These are phyloP conservation scores for Drosophila pseudoobscura DNA, from an alignment of 1,140 invertebrate species.

Conservation along the genomic window DNA sequence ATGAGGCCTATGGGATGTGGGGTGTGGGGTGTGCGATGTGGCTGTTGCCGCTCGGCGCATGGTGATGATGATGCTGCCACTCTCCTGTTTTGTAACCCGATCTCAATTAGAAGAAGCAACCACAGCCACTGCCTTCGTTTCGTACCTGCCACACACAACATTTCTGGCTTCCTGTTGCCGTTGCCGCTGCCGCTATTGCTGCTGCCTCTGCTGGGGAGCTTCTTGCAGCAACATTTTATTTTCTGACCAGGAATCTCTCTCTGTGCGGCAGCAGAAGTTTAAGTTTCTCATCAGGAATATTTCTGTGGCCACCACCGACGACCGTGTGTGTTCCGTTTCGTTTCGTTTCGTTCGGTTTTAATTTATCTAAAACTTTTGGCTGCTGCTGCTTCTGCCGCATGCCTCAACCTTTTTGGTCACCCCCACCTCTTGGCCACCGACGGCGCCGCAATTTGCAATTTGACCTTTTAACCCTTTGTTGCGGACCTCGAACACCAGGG, in stretches of 20 bases:
- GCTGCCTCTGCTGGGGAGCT: slow-evolving; percentile 30
- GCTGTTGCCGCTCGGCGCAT: too few relatives aligned
- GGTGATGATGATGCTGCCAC: too few relatives aligned
- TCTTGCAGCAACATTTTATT: slow-evolving; percentile 53
- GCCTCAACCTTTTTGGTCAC: background rate
- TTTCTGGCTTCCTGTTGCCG: slow-evolving; percentile 42
- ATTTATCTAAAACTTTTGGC: slow-evolving; percentile 70
- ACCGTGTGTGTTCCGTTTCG: slow-evolving; percentile 32
- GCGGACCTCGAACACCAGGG: slow-evolving; percentile 17
- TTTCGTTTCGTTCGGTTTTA: slow-evolving; percentile 53
- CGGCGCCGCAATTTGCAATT: slow-evolving; percentile 67
- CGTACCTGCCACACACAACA: background rate
- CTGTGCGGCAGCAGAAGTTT: slow-evolving; percentile 14
- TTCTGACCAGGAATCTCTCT: slow-evolving; percentile 46
- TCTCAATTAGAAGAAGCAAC: slow-evolving; percentile 69
- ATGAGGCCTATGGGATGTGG: too few relatives aligned
- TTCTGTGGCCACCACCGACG: slow-evolving; percentile 37
- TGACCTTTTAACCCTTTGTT: slow-evolving; percentile 75
- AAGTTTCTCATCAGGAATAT: slow-evolving; percentile 28
- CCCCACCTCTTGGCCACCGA: background rate
- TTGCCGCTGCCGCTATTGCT: background rate
- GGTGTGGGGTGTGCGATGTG: too few relatives aligned
- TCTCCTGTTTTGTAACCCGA: slow-evolving; percentile 41
- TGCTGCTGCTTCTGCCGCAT: slow-evolving; percentile 2
- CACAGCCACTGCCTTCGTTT: slow-evolving; percentile 9